phyloP scores from a whole-genome alignment of 2,888 invertebrate species.

The Sialis lutaria region DNA sequence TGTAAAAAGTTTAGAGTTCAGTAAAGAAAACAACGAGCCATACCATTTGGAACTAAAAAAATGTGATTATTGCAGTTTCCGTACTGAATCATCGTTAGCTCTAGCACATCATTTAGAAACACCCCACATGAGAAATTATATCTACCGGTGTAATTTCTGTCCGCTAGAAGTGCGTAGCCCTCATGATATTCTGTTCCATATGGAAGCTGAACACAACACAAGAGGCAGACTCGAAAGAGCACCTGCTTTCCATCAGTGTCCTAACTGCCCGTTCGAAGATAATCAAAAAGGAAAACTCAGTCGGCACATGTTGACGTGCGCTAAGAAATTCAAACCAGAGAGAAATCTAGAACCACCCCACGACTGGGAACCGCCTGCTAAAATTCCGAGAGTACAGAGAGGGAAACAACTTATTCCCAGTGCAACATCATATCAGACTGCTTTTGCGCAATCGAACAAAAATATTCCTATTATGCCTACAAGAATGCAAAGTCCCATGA shows the following conservation, averaged over 20 bases:
- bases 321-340: constrained; percentile 78
- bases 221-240: constrained; percentile 70
- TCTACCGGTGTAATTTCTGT: constrained; percentile 50
- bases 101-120: constrained; percentile 80
- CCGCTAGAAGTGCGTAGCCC: constrained; percentile 65
- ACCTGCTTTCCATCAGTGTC: constrained; percentile 78
- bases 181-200: constrained; percentile 77
- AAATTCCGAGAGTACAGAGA: constrained; percentile 58
- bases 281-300: constrained; percentile 83
- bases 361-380: constrained; percentile 88
- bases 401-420: constrained; percentile 19
- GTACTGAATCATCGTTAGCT: constrained; percentile 67
- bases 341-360: constrained; percentile 69
- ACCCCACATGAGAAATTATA: constrained; percentile 77
- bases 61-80: constrained; percentile 79
- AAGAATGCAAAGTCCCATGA: constrained; percentile 20
- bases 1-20: constrained; percentile 68
- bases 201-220: constrained; percentile 78
- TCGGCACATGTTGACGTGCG: constrained; percentile 72
- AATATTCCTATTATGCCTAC: constrained; percentile 18
- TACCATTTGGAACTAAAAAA: constrained; percentile 58
- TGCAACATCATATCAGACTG: constrained; percentile 29
- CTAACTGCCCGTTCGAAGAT: constrained; percentile 86
- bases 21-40: constrained; percentile 70
- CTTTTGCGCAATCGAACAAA: constrained; percentile 28